Percentiles rank a stretch among this genome's conserved stretches.
Evolutionary conservation across 2,888 invertebrate species (phyloP).

Genomic region (Xanthorhoe designata): DNA sequence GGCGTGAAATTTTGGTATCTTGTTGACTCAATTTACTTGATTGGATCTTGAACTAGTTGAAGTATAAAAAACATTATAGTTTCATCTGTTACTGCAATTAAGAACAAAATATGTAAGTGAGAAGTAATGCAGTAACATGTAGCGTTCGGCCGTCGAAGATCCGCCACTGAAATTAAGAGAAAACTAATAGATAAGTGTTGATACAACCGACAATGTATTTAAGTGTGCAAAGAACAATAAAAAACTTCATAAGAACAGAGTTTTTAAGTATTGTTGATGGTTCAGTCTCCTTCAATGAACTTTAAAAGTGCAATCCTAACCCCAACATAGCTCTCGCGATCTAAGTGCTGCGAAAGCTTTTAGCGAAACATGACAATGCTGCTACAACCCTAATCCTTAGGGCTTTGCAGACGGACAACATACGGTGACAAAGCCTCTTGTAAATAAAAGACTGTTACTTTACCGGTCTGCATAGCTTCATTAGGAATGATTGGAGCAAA

Average conservation of each 20-base stretch:
- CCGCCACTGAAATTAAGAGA: not conserved
- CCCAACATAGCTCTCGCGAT: constrained; percentile 7
- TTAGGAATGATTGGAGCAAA: not conserved
- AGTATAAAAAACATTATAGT: not conserved
- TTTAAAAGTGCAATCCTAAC: constrained; percentile 14
- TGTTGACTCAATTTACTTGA: not conserved
- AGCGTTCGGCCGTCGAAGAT: too few species aligned
- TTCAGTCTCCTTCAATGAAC: constrained; percentile 9
- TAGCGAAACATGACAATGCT: constrained; percentile 17
- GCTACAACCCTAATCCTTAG: constrained; percentile 22
- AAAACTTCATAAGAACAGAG: not conserved
- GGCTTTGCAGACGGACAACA: not conserved
- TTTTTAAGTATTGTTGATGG: not conserved
- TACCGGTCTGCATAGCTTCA: not conserved
- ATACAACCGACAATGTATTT: not conserved
- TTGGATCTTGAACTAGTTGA: not conserved
- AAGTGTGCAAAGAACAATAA: not conserved
- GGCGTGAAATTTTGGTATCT: not conserved
- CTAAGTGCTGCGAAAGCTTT: constrained; percentile 18
- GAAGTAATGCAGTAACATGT: not conserved
- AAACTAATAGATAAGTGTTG: not conserved
- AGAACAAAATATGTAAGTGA: too few species aligned
- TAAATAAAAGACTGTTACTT: not conserved
- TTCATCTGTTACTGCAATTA: too few species aligned
- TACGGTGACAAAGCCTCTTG: not conserved